phyloP scores from a whole-genome alignment of 1,140 invertebrate species.

The Polypedilum pembai region DNA sequence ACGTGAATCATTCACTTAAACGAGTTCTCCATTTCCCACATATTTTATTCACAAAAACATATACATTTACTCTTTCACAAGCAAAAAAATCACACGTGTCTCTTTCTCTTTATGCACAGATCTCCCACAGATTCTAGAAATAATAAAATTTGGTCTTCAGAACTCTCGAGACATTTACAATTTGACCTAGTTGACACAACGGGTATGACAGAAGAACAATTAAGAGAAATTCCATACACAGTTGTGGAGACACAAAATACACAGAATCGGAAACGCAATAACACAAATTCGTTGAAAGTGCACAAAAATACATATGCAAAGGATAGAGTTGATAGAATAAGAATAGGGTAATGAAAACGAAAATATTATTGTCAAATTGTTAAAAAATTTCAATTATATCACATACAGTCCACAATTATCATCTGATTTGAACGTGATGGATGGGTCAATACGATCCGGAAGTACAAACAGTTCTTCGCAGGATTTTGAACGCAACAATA shows the following conservation, averaged over 20 bases:
- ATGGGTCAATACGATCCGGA: constrained; percentile 42
- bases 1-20: background rate
- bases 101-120: constrained; percentile 34
- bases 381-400: constrained; percentile 31
- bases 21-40: background rate
- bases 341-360: constrained; percentile 34
- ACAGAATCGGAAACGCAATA: constrained; percentile 36
- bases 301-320: constrained; percentile 35
- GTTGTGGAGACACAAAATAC: constrained; percentile 63
- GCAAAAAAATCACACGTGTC: no score
- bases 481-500: constrained; percentile 40
- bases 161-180: constrained; percentile 75
- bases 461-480: constrained; percentile 40
- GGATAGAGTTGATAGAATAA: constrained; percentile 37
- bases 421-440: constrained; percentile 30
- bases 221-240: constrained; percentile 86
- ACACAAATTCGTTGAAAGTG: constrained; percentile 40
- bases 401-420: constrained; percentile 9
- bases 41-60: no score
- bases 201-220: constrained; percentile 80
- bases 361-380: no score
- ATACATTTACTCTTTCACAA: no score
- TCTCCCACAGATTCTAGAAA: constrained; percentile 55
- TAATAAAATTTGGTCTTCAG: constrained; percentile 55
- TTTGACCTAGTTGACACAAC: constrained; percentile 82